Base-by-base conservation (phyloP, 1,140 invertebrate species). In the Polypedilum vanderplanki region DNA sequence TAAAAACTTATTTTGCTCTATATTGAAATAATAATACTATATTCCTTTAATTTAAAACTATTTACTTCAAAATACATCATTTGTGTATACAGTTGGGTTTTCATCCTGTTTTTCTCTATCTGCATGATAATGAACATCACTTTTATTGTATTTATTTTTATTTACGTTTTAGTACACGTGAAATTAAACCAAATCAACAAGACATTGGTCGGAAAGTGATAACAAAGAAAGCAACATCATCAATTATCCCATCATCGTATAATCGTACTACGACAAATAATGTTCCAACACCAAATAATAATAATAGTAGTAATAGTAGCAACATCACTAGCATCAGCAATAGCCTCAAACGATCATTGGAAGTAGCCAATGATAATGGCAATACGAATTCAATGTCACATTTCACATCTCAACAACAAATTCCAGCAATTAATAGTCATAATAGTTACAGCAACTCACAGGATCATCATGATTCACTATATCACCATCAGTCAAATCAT, bases 171-270 rank as follows among this genome's bases (percentile, higher is more conserved):
- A 94, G 93, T 84, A 93, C 94, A 78, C 90, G 93, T 81, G 93
- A 94, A 80, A 96, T 97, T 79, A 95, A 96, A 85, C 87, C 91
- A 76, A 93, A 93, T 83, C 91, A 92, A 80, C 90, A 90, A 77
- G 91, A 93, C 83, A 93, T 95, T 79, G 92, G 94, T 67, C 86
- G 90, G 76, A 92, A 92, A 82, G 17, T 67, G 7, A 88, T 93
- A 77, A 95, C 94, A 83, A 86, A 90, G 79, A 90, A 87, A 83
- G 75, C 81, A 83, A 74, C 77, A 79, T 73, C 74, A 77, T 77
- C 75, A 76, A 76, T 75, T 76, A 76, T 75, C 17, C 77, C 76
- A 76, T 75, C 77, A 76, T 76, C 75, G 1, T 57, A 57, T 17
- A 57, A 57, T 57, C 46, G 46, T 57, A 57, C 46, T 57, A 57